Evolutionary conservation across 2,797 vertebrate species (phyloP).

Genomic region (Cossypha heuglini): DNA sequence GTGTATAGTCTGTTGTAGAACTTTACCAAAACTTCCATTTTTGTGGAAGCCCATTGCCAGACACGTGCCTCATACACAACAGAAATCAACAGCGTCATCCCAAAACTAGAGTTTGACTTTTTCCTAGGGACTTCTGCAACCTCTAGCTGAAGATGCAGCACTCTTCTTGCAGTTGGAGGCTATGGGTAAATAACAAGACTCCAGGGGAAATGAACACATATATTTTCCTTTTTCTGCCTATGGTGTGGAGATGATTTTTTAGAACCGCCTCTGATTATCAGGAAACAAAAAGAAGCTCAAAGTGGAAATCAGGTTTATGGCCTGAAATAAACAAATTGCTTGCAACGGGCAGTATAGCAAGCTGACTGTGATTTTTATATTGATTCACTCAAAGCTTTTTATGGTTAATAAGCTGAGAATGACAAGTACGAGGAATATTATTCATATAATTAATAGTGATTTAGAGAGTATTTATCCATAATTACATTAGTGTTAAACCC

Average conservation of each 20-base stretch:
- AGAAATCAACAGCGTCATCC: not conserved
- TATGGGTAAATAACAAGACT: not conserved
- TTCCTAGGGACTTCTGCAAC: not conserved
- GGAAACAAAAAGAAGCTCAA: not conserved
- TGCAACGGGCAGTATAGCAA: not conserved
- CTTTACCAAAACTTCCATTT: not conserved
- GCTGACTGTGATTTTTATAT: not conserved
- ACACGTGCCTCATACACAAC: not conserved
- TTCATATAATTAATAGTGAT: not conserved
- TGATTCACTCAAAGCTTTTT: not conserved
- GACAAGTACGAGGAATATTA: not conserved
- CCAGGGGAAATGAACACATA: not conserved
- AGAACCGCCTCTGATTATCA: not conserved
- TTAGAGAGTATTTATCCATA: not conserved
- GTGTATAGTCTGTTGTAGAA: not conserved
- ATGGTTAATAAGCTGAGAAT: constrained; percentile 11
- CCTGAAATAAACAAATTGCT: not conserved
- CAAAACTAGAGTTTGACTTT: not conserved
- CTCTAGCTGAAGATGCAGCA: not conserved
- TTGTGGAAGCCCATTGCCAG: not conserved
- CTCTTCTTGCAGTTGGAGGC: not conserved
- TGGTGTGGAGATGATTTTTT: not conserved
- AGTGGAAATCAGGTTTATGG: not conserved
- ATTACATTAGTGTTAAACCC: not conserved
- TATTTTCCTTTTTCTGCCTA: not conserved